Evolutionary conservation across 2,888 invertebrate genomes (phyloP).

Genomic region (Drepana falcataria): DNA sequence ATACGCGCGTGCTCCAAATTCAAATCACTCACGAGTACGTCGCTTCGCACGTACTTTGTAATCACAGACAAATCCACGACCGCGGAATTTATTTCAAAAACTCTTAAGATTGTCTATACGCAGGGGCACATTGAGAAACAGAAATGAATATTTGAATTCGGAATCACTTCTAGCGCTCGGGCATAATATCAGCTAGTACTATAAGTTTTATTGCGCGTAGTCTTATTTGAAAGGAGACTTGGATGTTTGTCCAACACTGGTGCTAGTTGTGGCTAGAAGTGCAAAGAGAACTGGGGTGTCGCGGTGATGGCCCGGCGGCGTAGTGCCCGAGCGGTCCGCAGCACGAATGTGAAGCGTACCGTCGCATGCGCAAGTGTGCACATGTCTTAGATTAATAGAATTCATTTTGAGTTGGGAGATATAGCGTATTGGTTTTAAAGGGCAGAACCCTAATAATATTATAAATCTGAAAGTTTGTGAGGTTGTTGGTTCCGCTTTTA

Average conservation of each 20-base stretch:
- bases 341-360: constrained; percentile 72
- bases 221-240: too few species aligned
- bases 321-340: constrained; percentile 58
- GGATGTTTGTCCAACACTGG: background rate
- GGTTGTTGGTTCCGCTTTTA: too few species aligned
- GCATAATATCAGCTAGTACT: background rate
- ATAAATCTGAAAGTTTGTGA: too few species aligned
- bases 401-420: constrained; percentile 52
- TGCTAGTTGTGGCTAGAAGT: background rate
- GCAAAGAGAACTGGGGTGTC: constrained; percentile 29
- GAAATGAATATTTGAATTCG: background rate
- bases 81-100: background rate
- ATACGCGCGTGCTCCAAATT: background rate
- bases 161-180: background rate
- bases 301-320: constrained; percentile 49
- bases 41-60: background rate
- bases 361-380: constrained; percentile 60
- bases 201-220: background rate
- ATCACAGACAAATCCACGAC: background rate
- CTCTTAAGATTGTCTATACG: background rate
- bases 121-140: background rate
- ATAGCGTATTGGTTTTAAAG: constrained; percentile 15
- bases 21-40: constrained; percentile 1
- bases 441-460: background rate
- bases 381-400: constrained; percentile 52